These are phyloP conservation scores for Pristionchus maxplancki DNA, from an alignment of 2,888 invertebrate genomes.

Conservation along the genomic window DNA sequence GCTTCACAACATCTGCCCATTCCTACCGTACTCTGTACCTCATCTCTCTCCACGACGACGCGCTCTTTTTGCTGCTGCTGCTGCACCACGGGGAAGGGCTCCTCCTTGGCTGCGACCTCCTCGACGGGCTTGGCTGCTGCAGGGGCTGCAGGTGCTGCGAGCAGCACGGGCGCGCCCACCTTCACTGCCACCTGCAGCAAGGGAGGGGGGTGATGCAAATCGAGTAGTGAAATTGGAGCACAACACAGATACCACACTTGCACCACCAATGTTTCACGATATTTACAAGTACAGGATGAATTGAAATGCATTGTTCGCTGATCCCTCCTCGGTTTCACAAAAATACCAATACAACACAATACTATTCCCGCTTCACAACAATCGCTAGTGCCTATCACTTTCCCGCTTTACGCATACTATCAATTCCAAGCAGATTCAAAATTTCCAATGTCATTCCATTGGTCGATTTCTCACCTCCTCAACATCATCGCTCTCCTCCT, in stretches of 20 bases:
- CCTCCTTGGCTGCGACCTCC: not conserved
- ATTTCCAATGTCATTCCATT: too few species aligned
- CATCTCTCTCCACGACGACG: slow-evolving; percentile 33
- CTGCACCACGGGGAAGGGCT: not conserved
- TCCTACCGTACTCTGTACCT: not conserved
- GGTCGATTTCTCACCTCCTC: too few species aligned
- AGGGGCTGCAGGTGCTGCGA: slow-evolving; percentile 7
- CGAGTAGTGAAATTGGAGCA: not conserved
- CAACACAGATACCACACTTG: not conserved
- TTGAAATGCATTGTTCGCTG: too few species aligned
- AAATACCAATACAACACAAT: too few species aligned
- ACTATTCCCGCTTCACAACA: too few species aligned
- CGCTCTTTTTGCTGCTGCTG: slow-evolving; percentile 7
- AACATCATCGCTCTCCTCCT: not conserved
- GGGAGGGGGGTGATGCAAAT: not conserved
- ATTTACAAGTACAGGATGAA: not conserved
- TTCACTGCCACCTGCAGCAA: not conserved
- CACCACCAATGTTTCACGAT: not conserved
- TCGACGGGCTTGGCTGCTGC: not conserved
- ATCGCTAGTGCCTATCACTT: too few species aligned
- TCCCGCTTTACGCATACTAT: too few species aligned
- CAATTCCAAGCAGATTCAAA: too few species aligned
- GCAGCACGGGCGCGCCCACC: not conserved
- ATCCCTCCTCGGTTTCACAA: too few species aligned
- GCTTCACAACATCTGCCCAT: not conserved